Conservation (phyloP, 2,888 invertebrate species). For the Drosophila macrospina region DNA sequence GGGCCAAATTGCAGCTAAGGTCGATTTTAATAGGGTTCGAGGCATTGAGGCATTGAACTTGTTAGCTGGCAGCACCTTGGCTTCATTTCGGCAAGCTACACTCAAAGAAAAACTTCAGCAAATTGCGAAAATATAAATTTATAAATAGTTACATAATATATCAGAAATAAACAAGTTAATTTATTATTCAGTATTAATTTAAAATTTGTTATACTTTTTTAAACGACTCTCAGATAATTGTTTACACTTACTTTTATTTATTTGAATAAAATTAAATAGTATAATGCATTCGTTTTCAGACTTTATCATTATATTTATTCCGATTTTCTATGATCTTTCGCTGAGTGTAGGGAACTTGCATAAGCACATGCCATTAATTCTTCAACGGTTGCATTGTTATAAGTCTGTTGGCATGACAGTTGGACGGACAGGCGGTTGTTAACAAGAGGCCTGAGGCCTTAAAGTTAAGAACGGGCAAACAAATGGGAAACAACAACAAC, state of each 20-base stretch:
- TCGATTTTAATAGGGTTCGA: constrained; percentile 79
- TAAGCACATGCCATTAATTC: constrained; percentile 68
- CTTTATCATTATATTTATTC: not conserved
- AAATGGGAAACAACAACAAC: constrained; percentile 3
- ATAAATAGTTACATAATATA: no score
- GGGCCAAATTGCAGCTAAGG: constrained; percentile 68
- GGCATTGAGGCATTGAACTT: constrained; percentile 82
- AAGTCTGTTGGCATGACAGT: constrained; percentile 26
- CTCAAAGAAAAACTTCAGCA: constrained; percentile 1
- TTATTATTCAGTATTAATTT: no score
- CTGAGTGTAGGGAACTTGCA: constrained; percentile 55
- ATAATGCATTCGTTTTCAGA: not conserved
- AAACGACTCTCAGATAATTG: no score
- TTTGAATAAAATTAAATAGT: not conserved
- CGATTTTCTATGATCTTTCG: not conserved
- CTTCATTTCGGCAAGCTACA: constrained; percentile 53
- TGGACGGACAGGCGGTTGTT: constrained; percentile 45
- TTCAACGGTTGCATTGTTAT: constrained; percentile 71
- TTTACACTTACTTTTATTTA: no score
- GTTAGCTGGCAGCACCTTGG: constrained; percentile 68
- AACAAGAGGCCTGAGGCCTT: constrained; percentile 47
- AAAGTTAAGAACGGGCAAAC: constrained; percentile 21
- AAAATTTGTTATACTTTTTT: no score
- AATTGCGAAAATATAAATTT: no score
- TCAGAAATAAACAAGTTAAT: no score